These are phyloP conservation scores for Porites rus DNA, from an alignment of 92 coral and sea anemone species.

Conservation along the genomic window DNA sequence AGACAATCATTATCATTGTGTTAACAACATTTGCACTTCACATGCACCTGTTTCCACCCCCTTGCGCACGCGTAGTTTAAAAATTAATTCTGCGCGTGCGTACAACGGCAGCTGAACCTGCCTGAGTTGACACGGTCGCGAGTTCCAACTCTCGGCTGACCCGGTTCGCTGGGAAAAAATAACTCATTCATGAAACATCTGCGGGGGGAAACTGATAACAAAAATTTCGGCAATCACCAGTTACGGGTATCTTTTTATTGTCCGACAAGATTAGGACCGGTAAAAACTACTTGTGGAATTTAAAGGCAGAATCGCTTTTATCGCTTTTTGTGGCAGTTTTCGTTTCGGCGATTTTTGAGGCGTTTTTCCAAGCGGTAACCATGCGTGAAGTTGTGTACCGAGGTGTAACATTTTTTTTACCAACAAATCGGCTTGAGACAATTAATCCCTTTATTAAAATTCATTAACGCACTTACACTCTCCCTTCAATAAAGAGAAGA, in stretches of 20 bases:
- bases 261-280: slow-evolving; percentile 62
- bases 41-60: slow-evolving; percentile 96
- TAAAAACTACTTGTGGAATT: slow-evolving; percentile 27
- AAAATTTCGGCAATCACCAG: slow-evolving; percentile 77
- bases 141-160: slow-evolving; percentile 73
- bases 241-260: slow-evolving; percentile 72
- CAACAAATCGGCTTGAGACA: slow-evolving; percentile 82
- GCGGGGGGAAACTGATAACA: slow-evolving; percentile 70
- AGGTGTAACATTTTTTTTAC: slow-evolving; percentile 87
- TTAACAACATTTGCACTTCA: slow-evolving; percentile 99
- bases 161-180: slow-evolving; percentile 77
- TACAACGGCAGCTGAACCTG: slow-evolving; percentile 95
- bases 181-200: slow-evolving; percentile 90
- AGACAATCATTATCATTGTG: slow-evolving; percentile 99
- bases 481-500: slow-evolving; percentile 65
- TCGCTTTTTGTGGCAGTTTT: slow-evolving; percentile 21
- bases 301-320: background rate
- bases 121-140: slow-evolving; percentile 80
- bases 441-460: slow-evolving; percentile 89
- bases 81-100: slow-evolving; percentile 93
- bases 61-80: slow-evolving; percentile 95
- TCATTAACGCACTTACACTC: slow-evolving; percentile 91
- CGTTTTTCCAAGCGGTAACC: slow-evolving; percentile 48
- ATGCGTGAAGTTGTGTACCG: slow-evolving; percentile 68
- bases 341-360: slow-evolving; percentile 8